Conservation (phyloP, 2,888 invertebrate species). For the Sinodicranocentrus sp. region DNA sequence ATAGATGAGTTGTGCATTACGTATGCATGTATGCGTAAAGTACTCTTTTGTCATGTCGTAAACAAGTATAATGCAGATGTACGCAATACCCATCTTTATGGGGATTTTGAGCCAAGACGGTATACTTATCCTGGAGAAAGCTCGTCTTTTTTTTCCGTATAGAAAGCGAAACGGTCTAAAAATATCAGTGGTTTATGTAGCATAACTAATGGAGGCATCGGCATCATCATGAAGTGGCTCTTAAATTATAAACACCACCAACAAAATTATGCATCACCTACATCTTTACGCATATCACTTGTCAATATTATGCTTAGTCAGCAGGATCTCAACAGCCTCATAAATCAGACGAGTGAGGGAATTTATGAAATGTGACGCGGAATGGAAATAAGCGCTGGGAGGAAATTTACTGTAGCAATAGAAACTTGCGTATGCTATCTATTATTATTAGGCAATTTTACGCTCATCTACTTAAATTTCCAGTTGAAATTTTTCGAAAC, state of each 20-base stretch:
- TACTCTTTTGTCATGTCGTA: not conserved
- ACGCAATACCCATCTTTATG: too few relatives aligned
- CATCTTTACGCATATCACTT: not conserved
- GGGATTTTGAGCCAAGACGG: too few relatives aligned
- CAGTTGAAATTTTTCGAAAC: too few relatives aligned
- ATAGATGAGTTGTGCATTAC: conserved; percentile 11
- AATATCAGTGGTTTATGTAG: conserved; percentile 28
- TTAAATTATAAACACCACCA: conserved; percentile 11
- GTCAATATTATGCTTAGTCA: conserved; percentile 1
- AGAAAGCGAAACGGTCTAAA: too few relatives aligned
- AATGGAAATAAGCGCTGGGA: not conserved
- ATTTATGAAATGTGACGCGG: conserved; percentile 45
- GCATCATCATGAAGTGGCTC: conserved; percentile 2
- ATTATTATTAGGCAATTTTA: too few relatives aligned
- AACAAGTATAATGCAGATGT: not conserved
- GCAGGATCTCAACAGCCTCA: conserved; percentile 27
- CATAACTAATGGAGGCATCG: conserved; percentile 27
- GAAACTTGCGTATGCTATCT: too few relatives aligned
- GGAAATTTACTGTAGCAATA: not conserved
- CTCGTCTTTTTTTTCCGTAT: not conserved
- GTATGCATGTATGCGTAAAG: conserved; percentile 7
- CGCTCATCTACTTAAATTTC: too few relatives aligned
- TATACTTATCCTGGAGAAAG: too few relatives aligned
- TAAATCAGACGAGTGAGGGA: conserved; percentile 38
- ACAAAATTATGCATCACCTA: conserved; percentile 21